Conservation (phyloP, 2,797 vertebrate genomes). For the Tolypeutes matacus region DNA sequence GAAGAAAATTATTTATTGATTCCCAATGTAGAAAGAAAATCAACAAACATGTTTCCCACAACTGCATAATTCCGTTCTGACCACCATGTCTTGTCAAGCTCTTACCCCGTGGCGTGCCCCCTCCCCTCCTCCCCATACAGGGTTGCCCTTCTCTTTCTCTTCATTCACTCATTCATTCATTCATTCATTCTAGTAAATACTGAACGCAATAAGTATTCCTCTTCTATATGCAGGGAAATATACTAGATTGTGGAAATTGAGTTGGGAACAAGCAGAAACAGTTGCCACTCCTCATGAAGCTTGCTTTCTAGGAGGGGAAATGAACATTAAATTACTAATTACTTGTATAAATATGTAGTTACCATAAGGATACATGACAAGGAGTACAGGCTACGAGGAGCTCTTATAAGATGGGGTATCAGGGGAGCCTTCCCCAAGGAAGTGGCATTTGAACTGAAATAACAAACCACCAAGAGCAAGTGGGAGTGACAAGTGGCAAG, state of each 20-base stretch:
- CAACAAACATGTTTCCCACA: constrained; percentile 50
- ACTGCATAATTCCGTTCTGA: background rate
- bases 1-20: constrained; percentile 76
- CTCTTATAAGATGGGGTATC: background rate
- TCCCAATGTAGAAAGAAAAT: constrained; percentile 60
- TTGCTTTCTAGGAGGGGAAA: background rate
- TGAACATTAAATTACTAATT: background rate
- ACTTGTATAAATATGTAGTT: background rate
- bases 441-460: background rate
- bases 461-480: background rate
- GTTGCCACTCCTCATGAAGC: background rate
- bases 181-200: background rate
- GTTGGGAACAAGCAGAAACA: background rate
- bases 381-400: background rate
- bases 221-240: background rate
- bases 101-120: background rate
- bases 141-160: constrained; percentile 28
- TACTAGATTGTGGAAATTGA: background rate
- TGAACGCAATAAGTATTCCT: background rate
- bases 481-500: background rate
- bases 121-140: background rate
- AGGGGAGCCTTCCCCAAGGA: background rate
- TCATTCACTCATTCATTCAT: background rate
- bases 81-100: background rate
- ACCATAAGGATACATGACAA: background rate